A percentile compares a stretch with the other conserved stretches of the same genome.
phyloP scores from a whole-genome alignment of 1,140 invertebrate genomes.

The Hyphantria cunea region DNA sequence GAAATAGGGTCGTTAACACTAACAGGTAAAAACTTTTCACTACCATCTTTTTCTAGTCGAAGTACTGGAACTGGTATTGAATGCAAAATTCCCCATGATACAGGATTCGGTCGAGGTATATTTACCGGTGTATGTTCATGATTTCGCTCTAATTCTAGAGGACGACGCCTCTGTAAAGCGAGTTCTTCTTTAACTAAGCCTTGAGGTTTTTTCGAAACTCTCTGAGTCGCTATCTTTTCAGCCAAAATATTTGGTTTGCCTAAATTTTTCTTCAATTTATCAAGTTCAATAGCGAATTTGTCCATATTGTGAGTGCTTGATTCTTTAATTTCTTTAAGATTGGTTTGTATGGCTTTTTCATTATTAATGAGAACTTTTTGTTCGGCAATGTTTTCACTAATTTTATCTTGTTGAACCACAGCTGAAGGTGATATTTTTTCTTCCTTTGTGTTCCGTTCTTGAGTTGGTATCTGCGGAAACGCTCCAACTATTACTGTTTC shows the following conservation, averaged over 20 bases:
- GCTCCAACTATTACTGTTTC: neutral
- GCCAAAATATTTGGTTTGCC: slow-evolving; percentile 47
- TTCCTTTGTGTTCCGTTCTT: neutral
- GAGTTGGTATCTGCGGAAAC: neutral
- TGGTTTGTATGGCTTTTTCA: slow-evolving; percentile 21
- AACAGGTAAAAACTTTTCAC: no score
- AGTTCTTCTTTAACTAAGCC: neutral
- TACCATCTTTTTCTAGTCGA: neutral
- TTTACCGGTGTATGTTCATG: neutral
- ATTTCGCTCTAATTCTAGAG: neutral
- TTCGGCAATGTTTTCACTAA: slow-evolving; percentile 11
- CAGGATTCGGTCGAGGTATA: neutral
- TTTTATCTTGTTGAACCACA: neutral
- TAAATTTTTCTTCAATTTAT: slow-evolving; percentile 41
- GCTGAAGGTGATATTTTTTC: slow-evolving; percentile 1
- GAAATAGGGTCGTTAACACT: no score
- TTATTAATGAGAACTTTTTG: slow-evolving; percentile 31
- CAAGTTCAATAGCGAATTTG: slow-evolving; percentile 44
- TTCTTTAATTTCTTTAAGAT: slow-evolving; percentile 39
- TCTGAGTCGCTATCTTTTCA: slow-evolving; percentile 42
- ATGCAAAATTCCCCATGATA: neutral
- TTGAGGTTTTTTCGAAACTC: slow-evolving; percentile 34
- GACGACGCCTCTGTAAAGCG: neutral
- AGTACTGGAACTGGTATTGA: neutral
- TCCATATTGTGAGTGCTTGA: slow-evolving; percentile 44